phyloP scores from a whole-genome alignment of 53 echinoderm and acorn worm genomes.

The Apostichopus leukothele region DNA sequence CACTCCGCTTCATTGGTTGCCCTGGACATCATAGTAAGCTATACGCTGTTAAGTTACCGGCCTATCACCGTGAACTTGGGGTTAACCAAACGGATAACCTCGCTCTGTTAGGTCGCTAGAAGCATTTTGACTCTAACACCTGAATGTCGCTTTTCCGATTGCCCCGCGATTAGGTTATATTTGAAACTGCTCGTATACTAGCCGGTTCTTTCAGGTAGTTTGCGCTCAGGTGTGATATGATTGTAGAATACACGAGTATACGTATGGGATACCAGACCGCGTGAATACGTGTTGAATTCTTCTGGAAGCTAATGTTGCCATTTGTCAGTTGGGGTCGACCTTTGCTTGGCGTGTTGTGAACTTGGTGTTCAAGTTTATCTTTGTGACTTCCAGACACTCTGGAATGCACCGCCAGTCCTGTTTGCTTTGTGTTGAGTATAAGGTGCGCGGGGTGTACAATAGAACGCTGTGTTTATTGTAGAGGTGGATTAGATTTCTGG shows the following conservation, averaged over 20 bases:
- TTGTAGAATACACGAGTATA: not conserved
- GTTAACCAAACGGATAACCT: constrained; percentile 47
- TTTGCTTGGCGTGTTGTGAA: constrained; percentile 45
- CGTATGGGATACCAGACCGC: constrained; percentile 4
- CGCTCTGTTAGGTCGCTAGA: constrained; percentile 29
- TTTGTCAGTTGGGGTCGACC: constrained; percentile 48
- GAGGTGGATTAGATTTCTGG: constrained; percentile 45
- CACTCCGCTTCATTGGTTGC: constrained; percentile 42
- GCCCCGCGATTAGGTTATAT: constrained; percentile 25
- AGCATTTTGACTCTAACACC: constrained; percentile 47
- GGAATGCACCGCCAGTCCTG: constrained; percentile 48
- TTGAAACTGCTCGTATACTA: constrained; percentile 5
- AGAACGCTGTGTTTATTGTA: constrained; percentile 1
- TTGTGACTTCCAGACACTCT: constrained; percentile 39
- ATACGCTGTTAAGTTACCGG: constrained; percentile 21
- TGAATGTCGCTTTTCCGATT: constrained; percentile 30
- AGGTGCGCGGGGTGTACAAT: constrained; percentile 37
- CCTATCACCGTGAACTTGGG: constrained; percentile 40
- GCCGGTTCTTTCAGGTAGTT: constrained; percentile 17
- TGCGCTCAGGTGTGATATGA: not conserved
- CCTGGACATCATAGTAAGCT: constrained; percentile 7
- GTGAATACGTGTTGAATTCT: constrained; percentile 15
- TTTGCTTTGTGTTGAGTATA: constrained; percentile 47
- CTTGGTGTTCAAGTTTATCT: constrained; percentile 39
- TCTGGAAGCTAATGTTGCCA: constrained; percentile 49